phyloP scores from a whole-genome alignment of 92 coral and sea anemone genomes.

The Umimayanthus chanpuru region DNA sequence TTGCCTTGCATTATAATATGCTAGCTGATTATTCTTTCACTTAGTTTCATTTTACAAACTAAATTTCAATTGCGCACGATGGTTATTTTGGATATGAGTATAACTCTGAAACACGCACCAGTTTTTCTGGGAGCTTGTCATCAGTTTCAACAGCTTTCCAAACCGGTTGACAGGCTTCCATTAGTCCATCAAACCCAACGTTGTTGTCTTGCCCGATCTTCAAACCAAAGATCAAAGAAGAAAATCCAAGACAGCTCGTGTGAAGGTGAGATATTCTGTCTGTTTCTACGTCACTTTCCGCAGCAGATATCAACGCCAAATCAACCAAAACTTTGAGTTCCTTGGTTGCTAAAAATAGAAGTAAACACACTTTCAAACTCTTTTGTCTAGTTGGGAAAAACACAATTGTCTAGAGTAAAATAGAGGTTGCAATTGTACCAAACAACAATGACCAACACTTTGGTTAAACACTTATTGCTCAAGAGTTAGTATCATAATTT shows the following conservation, averaged over 20 bases:
- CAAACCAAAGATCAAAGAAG: constrained; percentile 61
- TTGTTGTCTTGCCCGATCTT: neutral
- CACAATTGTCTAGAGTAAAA: too few relatives aligned
- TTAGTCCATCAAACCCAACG: constrained; percentile 49
- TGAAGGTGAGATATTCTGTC: constrained; percentile 66
- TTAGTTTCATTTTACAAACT: too few relatives aligned
- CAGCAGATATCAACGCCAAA: constrained; percentile 73
- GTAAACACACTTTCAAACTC: too few relatives aligned
- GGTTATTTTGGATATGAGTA: too few relatives aligned
- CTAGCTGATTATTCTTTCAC: too few relatives aligned
- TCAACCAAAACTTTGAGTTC: constrained; percentile 72
- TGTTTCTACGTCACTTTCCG: constrained; percentile 64
- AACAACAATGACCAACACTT: too few relatives aligned
- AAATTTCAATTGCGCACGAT: too few relatives aligned
- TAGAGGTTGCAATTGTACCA: too few relatives aligned
- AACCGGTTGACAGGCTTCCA: constrained; percentile 65
- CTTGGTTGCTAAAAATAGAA: constrained; percentile 22
- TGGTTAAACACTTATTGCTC: too few relatives aligned
- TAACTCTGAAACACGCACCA: constrained; percentile 39
- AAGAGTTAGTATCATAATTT: too few relatives aligned
- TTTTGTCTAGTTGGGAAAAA: too few relatives aligned
- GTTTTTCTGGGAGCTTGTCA: constrained; percentile 38
- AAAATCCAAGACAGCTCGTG: constrained; percentile 67
- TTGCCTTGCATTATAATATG: too few relatives aligned
- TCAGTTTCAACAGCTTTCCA: constrained; percentile 64